These are phyloP conservation scores for Rhagonycha fulva DNA, from an alignment of 2,888 invertebrate genomes.

Conservation along the genomic window DNA sequence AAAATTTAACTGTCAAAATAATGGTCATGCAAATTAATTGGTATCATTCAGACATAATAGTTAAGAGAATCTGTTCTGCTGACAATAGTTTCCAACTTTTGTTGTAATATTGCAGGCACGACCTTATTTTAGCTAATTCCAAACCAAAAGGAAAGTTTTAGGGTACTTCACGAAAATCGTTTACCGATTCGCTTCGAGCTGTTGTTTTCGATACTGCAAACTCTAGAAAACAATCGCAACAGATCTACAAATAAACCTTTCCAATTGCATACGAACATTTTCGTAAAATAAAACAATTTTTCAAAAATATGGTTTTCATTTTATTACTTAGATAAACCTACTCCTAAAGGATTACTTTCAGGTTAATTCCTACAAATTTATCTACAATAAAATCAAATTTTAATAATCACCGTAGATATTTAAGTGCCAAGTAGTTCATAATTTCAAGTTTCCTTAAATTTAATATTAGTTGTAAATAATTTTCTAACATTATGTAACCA, in stretches of 20 bases:
- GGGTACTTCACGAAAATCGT: constrained; percentile 27
- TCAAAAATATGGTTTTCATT: neutral
- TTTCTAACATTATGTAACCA: neutral
- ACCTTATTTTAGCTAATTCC: constrained; percentile 27
- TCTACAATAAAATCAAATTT: too few relatives aligned
- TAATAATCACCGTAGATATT: too few relatives aligned
- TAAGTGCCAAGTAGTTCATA: neutral
- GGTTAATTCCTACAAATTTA: too few relatives aligned
- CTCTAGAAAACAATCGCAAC: constrained; percentile 24
- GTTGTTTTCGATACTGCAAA: constrained; percentile 23
- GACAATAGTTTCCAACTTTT: constrained; percentile 25
- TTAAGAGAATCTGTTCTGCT: constrained; percentile 25
- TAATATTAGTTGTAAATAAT: neutral
- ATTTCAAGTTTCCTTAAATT: neutral
- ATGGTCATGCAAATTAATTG: constrained; percentile 10
- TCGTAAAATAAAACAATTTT: neutral
- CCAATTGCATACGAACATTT: constrained; percentile 8
- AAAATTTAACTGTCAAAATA: constrained; percentile 7
- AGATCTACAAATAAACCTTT: constrained; percentile 21
- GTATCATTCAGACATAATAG: constrained; percentile 20
- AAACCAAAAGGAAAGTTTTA: constrained; percentile 28
- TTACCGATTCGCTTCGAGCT: constrained; percentile 27
- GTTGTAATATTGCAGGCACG: constrained; percentile 22
- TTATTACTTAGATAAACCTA: neutral
- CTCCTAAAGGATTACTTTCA: neutral